These are phyloP conservation scores for Iselma pallidipennis DNA, from an alignment of 2,888 invertebrate species.

Conservation along the genomic window DNA sequence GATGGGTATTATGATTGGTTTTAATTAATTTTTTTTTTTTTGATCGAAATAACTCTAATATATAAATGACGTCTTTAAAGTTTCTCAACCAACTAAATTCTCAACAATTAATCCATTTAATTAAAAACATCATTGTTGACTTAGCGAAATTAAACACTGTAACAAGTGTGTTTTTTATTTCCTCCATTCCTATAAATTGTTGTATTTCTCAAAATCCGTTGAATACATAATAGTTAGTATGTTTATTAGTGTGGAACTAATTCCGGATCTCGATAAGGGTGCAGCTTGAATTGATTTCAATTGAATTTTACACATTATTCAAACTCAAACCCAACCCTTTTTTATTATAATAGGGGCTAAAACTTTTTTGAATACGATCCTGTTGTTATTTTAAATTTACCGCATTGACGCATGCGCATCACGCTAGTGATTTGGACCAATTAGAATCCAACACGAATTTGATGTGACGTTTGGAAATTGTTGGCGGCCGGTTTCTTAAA, in stretches of 20 bases:
- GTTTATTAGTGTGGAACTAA: conserved; percentile 15
- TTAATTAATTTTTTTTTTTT: too few species aligned
- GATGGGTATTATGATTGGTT: too few species aligned
- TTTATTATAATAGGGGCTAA: not conserved
- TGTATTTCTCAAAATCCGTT: not conserved
- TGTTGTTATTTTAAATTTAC: not conserved
- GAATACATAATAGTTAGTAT: conserved; percentile 1
- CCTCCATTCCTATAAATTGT: not conserved
- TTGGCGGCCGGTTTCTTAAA: not conserved
- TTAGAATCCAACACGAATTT: not conserved
- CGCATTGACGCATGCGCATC: not conserved
- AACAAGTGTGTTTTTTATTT: not conserved
- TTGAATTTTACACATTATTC: not conserved
- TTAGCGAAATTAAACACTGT: not conserved
- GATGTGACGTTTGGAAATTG: not conserved
- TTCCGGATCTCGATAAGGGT: conserved; percentile 4
- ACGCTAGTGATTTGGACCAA: not conserved
- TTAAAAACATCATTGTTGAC: not conserved
- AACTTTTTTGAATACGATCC: not conserved
- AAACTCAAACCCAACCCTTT: not conserved
- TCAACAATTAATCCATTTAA: not conserved
- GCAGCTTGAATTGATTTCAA: conserved; percentile 5
- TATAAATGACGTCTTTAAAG: not conserved
- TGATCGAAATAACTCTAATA: not conserved
- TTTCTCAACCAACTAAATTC: not conserved